These are phyloP conservation scores for Tetrapedia diversipes DNA, from an alignment of 2,888 invertebrate species.

Conservation along the genomic window DNA sequence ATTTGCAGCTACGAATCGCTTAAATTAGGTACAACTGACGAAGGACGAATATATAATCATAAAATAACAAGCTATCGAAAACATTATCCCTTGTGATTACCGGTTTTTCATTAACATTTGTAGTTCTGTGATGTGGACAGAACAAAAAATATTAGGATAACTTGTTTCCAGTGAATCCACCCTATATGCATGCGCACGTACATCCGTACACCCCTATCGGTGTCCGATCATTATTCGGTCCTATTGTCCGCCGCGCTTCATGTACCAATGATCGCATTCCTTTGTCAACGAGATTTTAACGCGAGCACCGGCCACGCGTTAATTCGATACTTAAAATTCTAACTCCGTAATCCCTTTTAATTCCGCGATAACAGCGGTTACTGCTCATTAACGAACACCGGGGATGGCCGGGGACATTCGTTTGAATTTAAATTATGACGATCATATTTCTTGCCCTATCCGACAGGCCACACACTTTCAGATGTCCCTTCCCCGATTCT, in stretches of 20 bases:
- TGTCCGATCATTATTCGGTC: slow-evolving; percentile 14
- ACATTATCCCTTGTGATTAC: no score
- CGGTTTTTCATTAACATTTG: no score
- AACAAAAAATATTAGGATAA: no score
- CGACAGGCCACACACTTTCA: background rate
- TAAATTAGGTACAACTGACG: no score
- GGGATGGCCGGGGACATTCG: slow-evolving; percentile 4
- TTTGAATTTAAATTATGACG: slow-evolving; percentile 42
- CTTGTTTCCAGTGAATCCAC: no score
- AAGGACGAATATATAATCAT: no score
- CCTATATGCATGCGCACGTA: no score
- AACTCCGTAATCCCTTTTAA: slow-evolving; percentile 39
- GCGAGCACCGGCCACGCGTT: slow-evolving; percentile 27
- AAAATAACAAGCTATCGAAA: no score
- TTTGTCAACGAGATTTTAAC: slow-evolving; percentile 34
- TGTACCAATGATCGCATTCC: slow-evolving; percentile 8
- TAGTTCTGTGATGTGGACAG: no score
- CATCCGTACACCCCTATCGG: no score
- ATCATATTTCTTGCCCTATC: slow-evolving; percentile 44
- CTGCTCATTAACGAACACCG: slow-evolving; percentile 37
- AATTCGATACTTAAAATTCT: slow-evolving; percentile 50
- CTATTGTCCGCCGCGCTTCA: slow-evolving; percentile 5
- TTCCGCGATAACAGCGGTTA: slow-evolving; percentile 38
- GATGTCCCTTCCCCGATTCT: background rate
- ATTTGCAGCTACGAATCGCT: no score